A percentile compares a stretch with the other conserved stretches of the same genome.
These are phyloP conservation scores for Hypothenemus hampei DNA, from an alignment of 1,140 invertebrate species.

Conservation along the genomic window DNA sequence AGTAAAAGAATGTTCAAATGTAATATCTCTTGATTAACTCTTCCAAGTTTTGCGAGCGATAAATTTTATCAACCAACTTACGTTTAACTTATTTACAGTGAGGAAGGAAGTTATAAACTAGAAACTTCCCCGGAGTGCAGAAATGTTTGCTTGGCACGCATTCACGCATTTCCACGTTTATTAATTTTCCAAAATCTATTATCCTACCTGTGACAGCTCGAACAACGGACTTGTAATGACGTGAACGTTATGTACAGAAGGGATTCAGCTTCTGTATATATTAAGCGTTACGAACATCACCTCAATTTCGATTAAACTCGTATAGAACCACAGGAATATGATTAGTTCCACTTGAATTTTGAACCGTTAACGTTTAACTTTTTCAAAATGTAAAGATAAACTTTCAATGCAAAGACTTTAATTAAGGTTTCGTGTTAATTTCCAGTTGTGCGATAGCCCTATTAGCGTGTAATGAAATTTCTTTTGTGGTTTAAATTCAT, in stretches of 20 bases:
- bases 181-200: constrained; percentile 22
- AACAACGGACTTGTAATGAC: constrained; percentile 14
- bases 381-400: no score
- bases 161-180: constrained; percentile 15
- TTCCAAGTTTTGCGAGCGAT: constrained; percentile 7
- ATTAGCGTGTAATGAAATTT: no score
- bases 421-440: no score
- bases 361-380: no score
- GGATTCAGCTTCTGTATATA: constrained; percentile 15
- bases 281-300: constrained; percentile 3
- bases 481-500: no score
- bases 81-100: constrained; percentile 12
- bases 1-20: no score
- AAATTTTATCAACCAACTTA: constrained; percentile 13
- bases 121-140: constrained; percentile 8
- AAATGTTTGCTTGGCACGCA: constrained; percentile 15
- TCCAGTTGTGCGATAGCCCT: no score
- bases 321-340: not conserved
- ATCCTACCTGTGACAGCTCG: constrained; percentile 18
- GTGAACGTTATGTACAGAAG: constrained; percentile 13
- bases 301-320: constrained; percentile 2
- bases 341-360: constrained; percentile 7
- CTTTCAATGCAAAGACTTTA: no score
- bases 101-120: constrained; percentile 19
- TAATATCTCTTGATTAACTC: no score